Evolutionary conservation across 2,888 invertebrate genomes (phyloP), one percentile per base, ranked within the genome.

Genomic region (Xestoiulus laeticollis): DNA sequence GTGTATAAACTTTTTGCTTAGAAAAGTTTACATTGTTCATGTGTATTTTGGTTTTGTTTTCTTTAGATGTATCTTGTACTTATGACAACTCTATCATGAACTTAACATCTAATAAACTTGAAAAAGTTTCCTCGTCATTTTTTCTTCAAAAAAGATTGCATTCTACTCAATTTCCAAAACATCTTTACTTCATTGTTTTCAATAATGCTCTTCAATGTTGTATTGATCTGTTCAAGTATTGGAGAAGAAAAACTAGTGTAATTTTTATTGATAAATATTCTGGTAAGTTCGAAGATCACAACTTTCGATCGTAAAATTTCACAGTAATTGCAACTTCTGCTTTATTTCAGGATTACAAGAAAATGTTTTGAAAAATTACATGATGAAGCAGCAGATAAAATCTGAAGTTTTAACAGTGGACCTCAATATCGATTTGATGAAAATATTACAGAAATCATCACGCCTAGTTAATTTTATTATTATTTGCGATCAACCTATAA

Each of bases 171-270:
- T 10, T 30, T 26, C 26, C 30, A 30, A 30, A 14, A 78, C 2
- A 32, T 16, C 30, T 78, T 78, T 78, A 30, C 30, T 32, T 30
- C 12, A 30, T 78, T 14, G 26, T 30, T 12, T 78, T 30, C 30
- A 53, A 86, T 53, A 86, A 53, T 32, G 53, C 59, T 12, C 30
- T 86, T 22, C 2, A 53, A 53, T 53, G 86, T 53, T 26, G 43
- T 12, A 30, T 53, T 53, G 86, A 86, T 30, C 86, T 86, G 10
- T 48, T 86, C 26, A 3, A 26, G 19, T 53, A 26, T 30, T 86
- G 86, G 86, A 86, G 19, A 53, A n/a, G 86, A 53, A 53, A 48
- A 16, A 33, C n/a, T 43, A 19, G 53, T 26, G 16, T 86, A 3
- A 22, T 86, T 30, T 26, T 86, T 3, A 43, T 43, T 4, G 85